Conservation (phyloP, 2,797 vertebrate species). For the Danio tinwini region DNA sequence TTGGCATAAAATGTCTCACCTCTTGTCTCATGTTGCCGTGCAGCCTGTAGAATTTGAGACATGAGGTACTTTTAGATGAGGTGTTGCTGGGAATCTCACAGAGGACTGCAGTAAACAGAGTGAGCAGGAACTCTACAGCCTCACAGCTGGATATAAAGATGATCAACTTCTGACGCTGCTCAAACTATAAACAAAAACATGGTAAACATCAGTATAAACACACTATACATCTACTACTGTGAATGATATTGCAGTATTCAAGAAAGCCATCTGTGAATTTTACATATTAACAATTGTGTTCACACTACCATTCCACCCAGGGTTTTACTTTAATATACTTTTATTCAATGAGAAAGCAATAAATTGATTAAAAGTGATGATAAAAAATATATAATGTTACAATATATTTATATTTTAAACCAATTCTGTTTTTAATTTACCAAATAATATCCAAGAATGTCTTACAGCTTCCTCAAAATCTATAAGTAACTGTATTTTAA, state of each 20-base stretch:
- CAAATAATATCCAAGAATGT: too few species aligned
- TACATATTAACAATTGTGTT: not conserved
- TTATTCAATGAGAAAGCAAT: not conserved
- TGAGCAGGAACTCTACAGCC: conserved; percentile 76
- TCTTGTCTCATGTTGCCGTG: conserved; percentile 94
- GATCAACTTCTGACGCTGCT: conserved; percentile 74
- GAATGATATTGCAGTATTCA: not conserved
- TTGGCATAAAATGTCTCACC: conserved; percentile 71
- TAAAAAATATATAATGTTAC: not conserved
- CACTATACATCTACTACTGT: not conserved
- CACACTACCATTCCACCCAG: not conserved
- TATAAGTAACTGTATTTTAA: too few species aligned
- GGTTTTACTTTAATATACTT: not conserved
- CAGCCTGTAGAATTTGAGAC: conserved; percentile 81
- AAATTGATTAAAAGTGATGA: not conserved
- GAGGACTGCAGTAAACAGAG: conserved; percentile 70
- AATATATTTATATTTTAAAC: too few species aligned
- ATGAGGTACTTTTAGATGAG: conserved; percentile 54
- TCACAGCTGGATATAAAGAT: conserved; percentile 82
- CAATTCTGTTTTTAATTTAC: too few species aligned
- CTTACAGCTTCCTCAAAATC: too few species aligned
- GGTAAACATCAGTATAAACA: not conserved
- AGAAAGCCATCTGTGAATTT: too few species aligned
- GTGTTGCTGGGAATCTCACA: conserved; percentile 13
- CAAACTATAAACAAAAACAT: conserved; percentile 63